Evolutionary conservation across 92 coral and sea anemone species (phyloP).

Genomic region (Paramuricea clavata): DNA sequence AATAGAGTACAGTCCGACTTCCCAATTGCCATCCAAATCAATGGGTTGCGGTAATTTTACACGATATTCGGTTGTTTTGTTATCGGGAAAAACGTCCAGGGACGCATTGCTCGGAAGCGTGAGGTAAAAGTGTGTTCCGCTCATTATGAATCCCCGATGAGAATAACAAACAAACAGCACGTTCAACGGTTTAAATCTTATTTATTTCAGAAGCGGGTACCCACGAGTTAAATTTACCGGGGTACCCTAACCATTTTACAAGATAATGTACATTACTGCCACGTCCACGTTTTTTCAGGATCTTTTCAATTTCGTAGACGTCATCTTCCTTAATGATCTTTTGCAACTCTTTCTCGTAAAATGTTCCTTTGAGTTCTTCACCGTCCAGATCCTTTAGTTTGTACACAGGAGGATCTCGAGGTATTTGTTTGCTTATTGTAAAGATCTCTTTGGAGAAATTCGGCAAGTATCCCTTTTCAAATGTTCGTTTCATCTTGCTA

Average conservation of each 20-base stretch:
- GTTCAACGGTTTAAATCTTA: not conserved
- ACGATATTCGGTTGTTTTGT: too few species aligned
- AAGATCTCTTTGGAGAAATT: not conserved
- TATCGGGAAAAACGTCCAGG: too few species aligned
- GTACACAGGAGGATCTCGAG: not conserved
- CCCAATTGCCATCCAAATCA: too few species aligned
- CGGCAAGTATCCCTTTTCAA: not conserved
- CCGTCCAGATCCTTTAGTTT: not conserved
- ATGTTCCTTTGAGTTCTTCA: constrained; percentile 37
- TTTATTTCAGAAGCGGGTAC: not conserved
- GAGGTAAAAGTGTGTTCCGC: not conserved
- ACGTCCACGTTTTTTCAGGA: constrained; percentile 28
- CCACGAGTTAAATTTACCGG: constrained; percentile 65
- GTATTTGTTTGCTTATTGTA: not conserved
- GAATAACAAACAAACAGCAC: not conserved
- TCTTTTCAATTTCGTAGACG: constrained; percentile 24
- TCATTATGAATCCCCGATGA: not conserved
- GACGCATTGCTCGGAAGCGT: constrained; percentile 14
- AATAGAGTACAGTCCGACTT: too few species aligned
- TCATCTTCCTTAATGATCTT: constrained; percentile 12
- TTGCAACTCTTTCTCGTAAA: constrained; percentile 46
- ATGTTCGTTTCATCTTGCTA: not conserved
- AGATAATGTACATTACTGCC: constrained; percentile 40
- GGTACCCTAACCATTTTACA: constrained; percentile 54
- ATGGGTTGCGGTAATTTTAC: too few species aligned